A percentile compares a stretch with the other conserved stretches of the same genome.
Evolutionary conservation across 1,140 invertebrate species (phyloP).

Genomic region (Colletes gigas): DNA sequence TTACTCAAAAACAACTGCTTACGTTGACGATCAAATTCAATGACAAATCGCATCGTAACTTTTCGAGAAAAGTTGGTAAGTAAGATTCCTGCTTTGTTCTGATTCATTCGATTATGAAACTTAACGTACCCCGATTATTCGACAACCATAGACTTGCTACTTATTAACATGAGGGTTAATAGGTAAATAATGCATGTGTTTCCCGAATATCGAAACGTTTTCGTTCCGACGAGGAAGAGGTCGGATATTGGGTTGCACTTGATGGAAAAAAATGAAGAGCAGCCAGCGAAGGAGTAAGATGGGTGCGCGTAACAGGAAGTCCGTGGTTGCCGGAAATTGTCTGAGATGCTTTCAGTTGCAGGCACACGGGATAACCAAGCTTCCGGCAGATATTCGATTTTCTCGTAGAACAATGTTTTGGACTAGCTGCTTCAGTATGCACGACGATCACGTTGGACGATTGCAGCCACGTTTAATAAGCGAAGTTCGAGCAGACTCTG

Average conservation of each 20-base stretch:
- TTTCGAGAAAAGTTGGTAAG: too few relatives aligned
- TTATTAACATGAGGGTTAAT: too few relatives aligned
- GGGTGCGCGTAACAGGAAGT: conserved; percentile 25
- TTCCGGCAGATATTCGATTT: conserved; percentile 39
- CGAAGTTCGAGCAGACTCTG: conserved; percentile 19
- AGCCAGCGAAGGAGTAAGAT: neutral
- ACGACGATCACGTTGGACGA: conserved; percentile 29
- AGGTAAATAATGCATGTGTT: conserved; percentile 61
- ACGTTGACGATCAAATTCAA: too few relatives aligned
- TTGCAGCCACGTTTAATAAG: conserved; percentile 37
- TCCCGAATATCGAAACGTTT: conserved; percentile 54
- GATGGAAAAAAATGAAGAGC: neutral
- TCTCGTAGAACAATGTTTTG: conserved; percentile 9
- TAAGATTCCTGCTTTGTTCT: too few relatives aligned
- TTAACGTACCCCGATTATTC: too few relatives aligned
- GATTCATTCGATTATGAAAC: too few relatives aligned
- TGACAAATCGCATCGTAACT: too few relatives aligned
- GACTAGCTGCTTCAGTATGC: neutral
- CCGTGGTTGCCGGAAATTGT: conserved; percentile 28
- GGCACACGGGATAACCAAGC: conserved; percentile 17
- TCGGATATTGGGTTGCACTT: neutral
- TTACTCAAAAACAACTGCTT: too few relatives aligned
- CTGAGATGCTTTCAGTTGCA: conserved; percentile 16
- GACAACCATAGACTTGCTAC: too few relatives aligned
- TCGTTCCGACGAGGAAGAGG: conserved; percentile 25